A percentile compares a stretch with the other conserved stretches of the same genome.
Evolutionary conservation across 2,113 vertebrate genomes (phyloP).

Genomic region (Piprites chloris): DNA sequence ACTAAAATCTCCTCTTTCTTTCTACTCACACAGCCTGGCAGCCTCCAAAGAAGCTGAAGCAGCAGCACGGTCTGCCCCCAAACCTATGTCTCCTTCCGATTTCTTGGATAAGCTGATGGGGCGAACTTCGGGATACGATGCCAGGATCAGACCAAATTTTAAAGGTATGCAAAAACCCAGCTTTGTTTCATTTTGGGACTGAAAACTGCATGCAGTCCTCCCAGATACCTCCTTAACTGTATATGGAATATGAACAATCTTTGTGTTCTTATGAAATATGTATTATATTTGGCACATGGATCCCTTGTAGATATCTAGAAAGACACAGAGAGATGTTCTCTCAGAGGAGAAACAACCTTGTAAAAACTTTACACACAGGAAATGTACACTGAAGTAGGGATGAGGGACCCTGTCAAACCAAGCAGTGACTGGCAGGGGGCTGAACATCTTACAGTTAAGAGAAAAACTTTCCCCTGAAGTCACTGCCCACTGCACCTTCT

Average conservation of each 20-base stretch:
- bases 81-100: slow-evolving; percentile 95
- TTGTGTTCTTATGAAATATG: background rate
- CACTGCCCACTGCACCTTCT: background rate
- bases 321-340: background rate
- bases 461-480: background rate
- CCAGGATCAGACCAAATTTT: slow-evolving; percentile 97
- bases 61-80: slow-evolving; percentile 87
- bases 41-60: slow-evolving; percentile 93
- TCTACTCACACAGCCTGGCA: slow-evolving; percentile 81
- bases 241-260: background rate
- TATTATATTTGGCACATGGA: background rate
- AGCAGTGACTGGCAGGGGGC: background rate
- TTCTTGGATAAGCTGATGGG: slow-evolving; percentile 99
- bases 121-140: slow-evolving; percentile 95
- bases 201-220: background rate
- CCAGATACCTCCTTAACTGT: background rate
- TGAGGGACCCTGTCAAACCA: background rate
- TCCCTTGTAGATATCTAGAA: background rate
- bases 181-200: background rate
- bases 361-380: background rate
- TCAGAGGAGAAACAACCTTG: background rate
- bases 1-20: slow-evolving; percentile 35
- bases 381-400: background rate
- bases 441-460: background rate
- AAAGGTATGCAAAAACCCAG: slow-evolving; percentile 81